Base-by-base conservation (phyloP, 2,888 invertebrate species). In the Nephrotoma flavescens region DNA sequence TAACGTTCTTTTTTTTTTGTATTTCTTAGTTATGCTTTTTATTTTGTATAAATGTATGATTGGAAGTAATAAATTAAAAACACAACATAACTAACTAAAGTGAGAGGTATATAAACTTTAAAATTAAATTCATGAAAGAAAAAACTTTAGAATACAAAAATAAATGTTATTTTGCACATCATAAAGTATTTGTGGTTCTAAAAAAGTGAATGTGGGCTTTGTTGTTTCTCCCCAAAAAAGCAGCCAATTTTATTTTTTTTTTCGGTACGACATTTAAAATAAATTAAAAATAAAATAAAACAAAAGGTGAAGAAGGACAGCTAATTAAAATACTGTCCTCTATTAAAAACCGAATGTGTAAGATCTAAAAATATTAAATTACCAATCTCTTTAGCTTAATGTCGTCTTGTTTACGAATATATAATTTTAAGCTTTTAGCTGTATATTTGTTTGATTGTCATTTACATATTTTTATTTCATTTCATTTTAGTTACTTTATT, bases 81-180 rank as follows among this genome's bases (percentile, higher is more conserved):
- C 15, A 52, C 44, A 44, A 44, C 31, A 31, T 31, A 71, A 71
- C 71, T 71, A 71, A 71, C 71, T 71, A 71, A 84, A 84, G 84
- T 84, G 84, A 84, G 84, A 84, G 84, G 84, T 84, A 42, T 84
- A 84, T 84, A 84, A 84, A 84, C 84, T 84, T 84, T 42, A 84
- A 84, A 84, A 71, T 71, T 71, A 19, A 71, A 31, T 71, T 71
- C 71, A 71, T 84, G 42, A 84, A 84, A 84, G 42, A 42, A 84
- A 84, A 84, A 84, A 41, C n/a, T 42, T 42, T 42, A 84, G 84
- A 84, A 84, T 84, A 84, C 41, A 84, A 84, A 42, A 84, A 84
- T 84, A 84, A 84, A 84, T 42, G n/a, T 41, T 41, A 6, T 42
- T 84, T 84, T 84, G 84, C 84, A 84, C 84, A 84, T 84, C 84